Evolutionary conservation across 1,140 invertebrate genomes (phyloP).

Genomic region (Eupristina koningsbergeri): DNA sequence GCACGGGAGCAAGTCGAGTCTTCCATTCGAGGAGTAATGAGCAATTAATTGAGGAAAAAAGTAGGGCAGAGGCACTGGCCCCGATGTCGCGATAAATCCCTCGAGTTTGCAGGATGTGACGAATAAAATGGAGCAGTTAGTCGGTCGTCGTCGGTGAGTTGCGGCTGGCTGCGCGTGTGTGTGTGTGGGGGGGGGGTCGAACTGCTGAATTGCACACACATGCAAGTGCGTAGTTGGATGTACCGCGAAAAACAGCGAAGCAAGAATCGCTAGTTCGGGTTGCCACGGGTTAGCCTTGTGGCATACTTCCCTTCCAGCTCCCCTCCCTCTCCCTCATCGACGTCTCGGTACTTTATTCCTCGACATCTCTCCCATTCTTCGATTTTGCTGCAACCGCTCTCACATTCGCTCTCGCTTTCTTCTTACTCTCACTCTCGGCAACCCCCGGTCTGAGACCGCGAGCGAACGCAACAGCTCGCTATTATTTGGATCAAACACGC

Average conservation of each 20-base stretch:
- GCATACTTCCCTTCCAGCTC: slow-evolving; percentile 58
- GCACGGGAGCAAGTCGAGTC: too few species aligned
- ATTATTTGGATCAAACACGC: too few species aligned
- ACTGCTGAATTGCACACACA: too few species aligned
- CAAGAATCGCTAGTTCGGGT: slow-evolving; percentile 58
- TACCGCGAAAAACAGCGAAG: slow-evolving; percentile 53
- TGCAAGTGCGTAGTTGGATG: background rate
- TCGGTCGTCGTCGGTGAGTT: slow-evolving; percentile 52
- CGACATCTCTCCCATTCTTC: slow-evolving; percentile 53
- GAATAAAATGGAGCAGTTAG: slow-evolving; percentile 62
- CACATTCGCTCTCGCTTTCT: slow-evolving; percentile 48
- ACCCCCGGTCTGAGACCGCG: too few species aligned
- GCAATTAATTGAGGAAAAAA: background rate
- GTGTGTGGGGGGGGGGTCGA: background rate
- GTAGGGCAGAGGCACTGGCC: too few species aligned
- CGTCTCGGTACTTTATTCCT: slow-evolving; percentile 34
- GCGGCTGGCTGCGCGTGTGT: too few species aligned
- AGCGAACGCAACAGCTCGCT: too few species aligned
- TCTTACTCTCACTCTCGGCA: too few species aligned
- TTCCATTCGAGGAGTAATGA: background rate
- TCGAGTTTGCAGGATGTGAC: slow-evolving; percentile 14
- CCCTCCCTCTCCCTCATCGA: slow-evolving; percentile 48
- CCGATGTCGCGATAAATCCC: background rate
- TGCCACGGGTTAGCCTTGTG: slow-evolving; percentile 66
- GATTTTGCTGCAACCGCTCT: slow-evolving; percentile 46